These are phyloP conservation scores for Gibbula magus DNA, from an alignment of 2,888 invertebrate species.

Conservation along the genomic window DNA sequence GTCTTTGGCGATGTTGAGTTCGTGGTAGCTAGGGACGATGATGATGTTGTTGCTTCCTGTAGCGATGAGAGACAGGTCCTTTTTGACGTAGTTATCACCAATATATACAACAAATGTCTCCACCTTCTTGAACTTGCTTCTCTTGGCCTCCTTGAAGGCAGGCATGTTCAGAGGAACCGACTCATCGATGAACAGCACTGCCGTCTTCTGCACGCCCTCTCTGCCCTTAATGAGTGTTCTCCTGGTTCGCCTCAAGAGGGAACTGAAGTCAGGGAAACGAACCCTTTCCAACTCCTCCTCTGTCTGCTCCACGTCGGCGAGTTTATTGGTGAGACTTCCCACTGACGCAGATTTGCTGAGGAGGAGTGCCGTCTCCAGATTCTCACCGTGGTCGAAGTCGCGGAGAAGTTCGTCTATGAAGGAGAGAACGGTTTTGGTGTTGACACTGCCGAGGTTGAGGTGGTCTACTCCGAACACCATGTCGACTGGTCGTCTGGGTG, in stretches of 20 bases:
- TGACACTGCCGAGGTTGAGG: conserved; percentile 28
- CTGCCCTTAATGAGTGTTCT: not conserved
- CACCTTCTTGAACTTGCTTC: conserved; percentile 29
- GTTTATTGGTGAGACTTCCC: not conserved
- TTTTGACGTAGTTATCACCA: conserved; percentile 1
- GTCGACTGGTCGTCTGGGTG: conserved; percentile 29
- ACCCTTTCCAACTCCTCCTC: conserved; percentile 15
- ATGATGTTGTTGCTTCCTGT: conserved; percentile 33
- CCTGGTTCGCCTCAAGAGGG: conserved; percentile 28
- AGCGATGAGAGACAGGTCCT: conserved; percentile 6
- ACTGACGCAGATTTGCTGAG: not conserved
- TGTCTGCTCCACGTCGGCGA: not conserved
- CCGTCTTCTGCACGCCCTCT: conserved; percentile 30
- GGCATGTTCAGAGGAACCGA: conserved; percentile 19
- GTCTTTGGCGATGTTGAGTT: conserved; percentile 15
- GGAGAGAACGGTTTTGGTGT: conserved; percentile 17
- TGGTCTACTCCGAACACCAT: conserved; percentile 37
- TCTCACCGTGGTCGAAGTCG: conserved; percentile 28
- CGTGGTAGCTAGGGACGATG: conserved; percentile 28
- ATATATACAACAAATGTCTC: conserved; percentile 39
- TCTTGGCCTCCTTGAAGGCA: conserved; percentile 24
- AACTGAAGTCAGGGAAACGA: conserved; percentile 29
- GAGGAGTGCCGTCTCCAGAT: conserved; percentile 31
- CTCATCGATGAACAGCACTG: conserved; percentile 34
- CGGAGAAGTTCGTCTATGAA: conserved; percentile 30